Percentiles rank a stretch among this genome's conserved stretches.
These are phyloP conservation scores for Calcarius lapponicus DNA, from an alignment of 2,797 vertebrate genomes.

Conservation along the genomic window DNA sequence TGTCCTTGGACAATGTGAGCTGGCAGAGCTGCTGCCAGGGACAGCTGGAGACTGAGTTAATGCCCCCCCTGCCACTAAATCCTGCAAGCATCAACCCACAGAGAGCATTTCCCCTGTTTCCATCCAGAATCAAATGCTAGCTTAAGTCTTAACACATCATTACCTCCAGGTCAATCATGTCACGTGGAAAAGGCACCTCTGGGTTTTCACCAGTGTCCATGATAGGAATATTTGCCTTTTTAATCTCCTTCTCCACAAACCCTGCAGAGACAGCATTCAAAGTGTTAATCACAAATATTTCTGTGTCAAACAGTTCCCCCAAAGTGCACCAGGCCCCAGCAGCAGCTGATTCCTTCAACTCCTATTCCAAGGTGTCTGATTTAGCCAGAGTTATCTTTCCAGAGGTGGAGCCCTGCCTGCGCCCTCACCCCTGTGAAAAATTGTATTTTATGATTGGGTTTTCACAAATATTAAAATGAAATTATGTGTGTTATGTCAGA, in stretches of 20 bases:
- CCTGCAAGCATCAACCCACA: fast-evolving
- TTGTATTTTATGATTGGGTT: not conserved
- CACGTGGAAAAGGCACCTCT: conserved; percentile 94
- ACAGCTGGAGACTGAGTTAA: not conserved
- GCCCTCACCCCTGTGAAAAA: not conserved
- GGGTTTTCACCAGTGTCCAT: conserved; percentile 97
- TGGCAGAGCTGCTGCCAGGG: not conserved
- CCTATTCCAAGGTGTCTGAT: fast-evolving
- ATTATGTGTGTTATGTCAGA: not conserved
- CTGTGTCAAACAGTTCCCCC: fast-evolving
- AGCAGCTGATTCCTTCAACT: not conserved
- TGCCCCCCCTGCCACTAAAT: not conserved
- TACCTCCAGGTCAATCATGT: conserved; percentile 99
- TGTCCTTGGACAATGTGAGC: not conserved
- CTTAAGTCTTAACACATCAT: not conserved
- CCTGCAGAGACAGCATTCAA: conserved; percentile 72
- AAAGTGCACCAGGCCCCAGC: no score
- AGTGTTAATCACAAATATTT: not conserved
- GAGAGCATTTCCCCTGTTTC: no score
- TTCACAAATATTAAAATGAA: not conserved
- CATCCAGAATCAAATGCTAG: not conserved
- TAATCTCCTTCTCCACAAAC: conserved; percentile 99
- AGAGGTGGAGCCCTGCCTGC: fast-evolving
- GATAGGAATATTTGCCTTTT: conserved; percentile 90
- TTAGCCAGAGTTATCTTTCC: fast-evolving